Percentiles rank a stretch among this genome's conserved stretches.
These are phyloP conservation scores for Thalpophila matura DNA, from an alignment of 2,888 invertebrate genomes.

Conservation along the genomic window DNA sequence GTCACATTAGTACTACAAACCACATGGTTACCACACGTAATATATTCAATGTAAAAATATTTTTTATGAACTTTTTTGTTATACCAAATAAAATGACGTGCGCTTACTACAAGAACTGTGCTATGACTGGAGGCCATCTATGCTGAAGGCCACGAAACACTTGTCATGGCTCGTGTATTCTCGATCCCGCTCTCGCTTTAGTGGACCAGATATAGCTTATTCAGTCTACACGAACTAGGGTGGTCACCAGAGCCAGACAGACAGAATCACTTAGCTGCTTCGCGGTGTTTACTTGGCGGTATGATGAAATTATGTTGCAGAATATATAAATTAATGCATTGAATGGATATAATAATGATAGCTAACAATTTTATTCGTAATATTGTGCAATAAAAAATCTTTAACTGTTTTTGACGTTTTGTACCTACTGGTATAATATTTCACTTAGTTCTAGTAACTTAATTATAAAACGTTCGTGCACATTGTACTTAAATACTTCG, in stretches of 20 bases:
- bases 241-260: background rate
- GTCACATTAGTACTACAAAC: background rate
- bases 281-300: background rate
- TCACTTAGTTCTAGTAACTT: too few relatives aligned
- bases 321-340: too few relatives aligned
- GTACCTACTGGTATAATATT: too few relatives aligned
- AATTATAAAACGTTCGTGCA: too few relatives aligned
- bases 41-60: conserved; percentile 6
- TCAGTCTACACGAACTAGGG: conserved; percentile 24
- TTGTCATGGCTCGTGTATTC: conserved; percentile 6
- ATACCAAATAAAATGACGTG: background rate
- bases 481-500: too few relatives aligned
- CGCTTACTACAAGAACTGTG: background rate
- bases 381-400: too few relatives aligned
- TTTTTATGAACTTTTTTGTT: conserved; percentile 18
- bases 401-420: too few relatives aligned
- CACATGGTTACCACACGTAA: background rate
- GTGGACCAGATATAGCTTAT: conserved; percentile 2
- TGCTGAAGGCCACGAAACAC: conserved; percentile 6
- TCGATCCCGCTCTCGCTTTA: conserved; percentile 9
- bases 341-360: too few relatives aligned
- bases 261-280: background rate
- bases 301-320: too few relatives aligned
- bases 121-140: conserved; percentile 18
- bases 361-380: too few relatives aligned